Evolutionary conservation across 2,113 vertebrate genomes (phyloP), one percentile per base, ranked within the genome.

Genomic region (Zapus hudsonius): DNA sequence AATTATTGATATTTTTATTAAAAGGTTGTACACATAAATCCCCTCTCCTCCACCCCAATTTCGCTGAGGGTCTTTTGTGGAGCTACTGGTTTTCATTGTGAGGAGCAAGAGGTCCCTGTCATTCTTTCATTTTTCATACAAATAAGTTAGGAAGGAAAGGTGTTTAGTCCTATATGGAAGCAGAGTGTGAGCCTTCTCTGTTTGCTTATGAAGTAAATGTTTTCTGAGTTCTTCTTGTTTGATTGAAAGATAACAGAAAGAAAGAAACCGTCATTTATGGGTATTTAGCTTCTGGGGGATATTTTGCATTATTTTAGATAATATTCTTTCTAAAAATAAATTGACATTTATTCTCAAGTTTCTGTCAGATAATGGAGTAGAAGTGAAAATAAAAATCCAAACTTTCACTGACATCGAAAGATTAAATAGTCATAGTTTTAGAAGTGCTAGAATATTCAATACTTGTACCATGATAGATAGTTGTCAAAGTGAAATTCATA

Each of bases 371-470:
- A 93, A 80, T 92, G 89, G 95, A 95, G 87, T 90, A 96, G 94
- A 92, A 90, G 92, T 92, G 84, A 83, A 42, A 89, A 89, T 96
- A 95, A 94, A 70, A 11, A 25, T 9, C 55, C 72, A 94, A 96
- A 96, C 92, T 97, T 98, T 97, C 97, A 96, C 97, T 98, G 98
- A 96, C 96, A 97, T 95, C 94, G 94, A 94, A 97, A 98, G 97
- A 98, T 98, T 98, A 98, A 97, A 97, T 95, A 94, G 31, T 92
- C 90, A 96, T 64, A 81, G 80, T 96, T 94, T 96, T 97, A 97
- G 97, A 98, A 98, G 67, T 94, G 94, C 96, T 97, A 97, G 97
- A 98, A 97, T 98, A 98, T 97, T 97, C 96, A 97, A n/a, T 95
- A 90, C 92, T 96, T 91, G 23, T 42, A 64, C 64, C 0, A 4